Evolutionary conservation across 2,113 vertebrate species (phyloP), one percentile per base, ranked within the genome.

Genomic region (Oreochromis niloticus): DNA sequence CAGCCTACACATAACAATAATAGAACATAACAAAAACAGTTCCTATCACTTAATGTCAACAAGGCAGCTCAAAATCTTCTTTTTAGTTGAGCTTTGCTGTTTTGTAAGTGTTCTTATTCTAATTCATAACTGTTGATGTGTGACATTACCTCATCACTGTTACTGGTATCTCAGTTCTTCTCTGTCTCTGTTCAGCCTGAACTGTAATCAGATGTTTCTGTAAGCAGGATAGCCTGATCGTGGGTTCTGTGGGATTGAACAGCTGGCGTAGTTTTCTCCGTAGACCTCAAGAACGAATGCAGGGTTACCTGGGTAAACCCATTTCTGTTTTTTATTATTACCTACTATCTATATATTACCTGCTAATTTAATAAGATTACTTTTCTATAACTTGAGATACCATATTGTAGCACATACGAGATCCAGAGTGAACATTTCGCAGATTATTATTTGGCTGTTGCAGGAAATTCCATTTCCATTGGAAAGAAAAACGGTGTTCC

Each of bases 391-490:
- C 22, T 56, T 41, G 12, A 57, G 10, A 56, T 30, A 46, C 16
- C 50, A 9, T 3, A 36, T 14, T 17, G 43, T 19, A 14, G 32
- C 32, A 8, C 4, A 7, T 22, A 52, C 41, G n/a, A 84, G 19
- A 32, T 43, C 16, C n/a, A 12, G 10, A 46, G 39, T 27, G 66
- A 84, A 32, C 10, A 22, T 30, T 46, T 43, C 17, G 19, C 4
- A 36, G 24, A 43, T 6, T 30, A 43, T 30, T 11, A 68, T 13
- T 24, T 24, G 66, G 36, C 32, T 82, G 39, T 73, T 93, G 27
- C 85, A 97, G 96, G 96, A 85, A 96, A 96, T 85, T 95, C 95
- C 4, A 4, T 94, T 39, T 85, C 93, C 32, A 90, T 93, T 48
- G 96, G 96, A 57, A 32, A 86, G 85, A 96, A 41, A 88, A 88